Evolutionary conservation across 2,888 invertebrate genomes (phyloP), one percentile per base, ranked within the genome.

Genomic region (Cantharis nigra): DNA sequence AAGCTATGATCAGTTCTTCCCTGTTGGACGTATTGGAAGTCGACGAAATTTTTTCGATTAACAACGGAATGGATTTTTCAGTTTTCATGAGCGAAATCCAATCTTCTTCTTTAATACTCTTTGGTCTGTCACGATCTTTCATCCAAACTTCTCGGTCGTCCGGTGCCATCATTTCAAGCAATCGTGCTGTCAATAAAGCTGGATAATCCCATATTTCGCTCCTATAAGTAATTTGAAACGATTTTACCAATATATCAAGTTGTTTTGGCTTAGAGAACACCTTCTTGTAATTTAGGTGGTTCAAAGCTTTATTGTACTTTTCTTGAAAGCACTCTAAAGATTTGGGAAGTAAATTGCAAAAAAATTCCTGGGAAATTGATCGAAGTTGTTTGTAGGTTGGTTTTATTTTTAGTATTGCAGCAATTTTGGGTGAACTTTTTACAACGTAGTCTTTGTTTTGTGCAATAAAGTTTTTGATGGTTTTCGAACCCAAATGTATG

Each of bases 21-120:
- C 49, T n/a, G 49, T 49, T 49, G 13, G 11, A 49, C 5, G 49
- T 23, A 26, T 65, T 65, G 13, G 65, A 65, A 20, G 65, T 65
- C 13, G 23, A 65, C 3, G 26, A 16, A 74, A 78, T 62, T 26
- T 49, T 30, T 49, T 75, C 62, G 14, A 71, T 78, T 5, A 78
- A n/a, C 3, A 71, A 11, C 4, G 77, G 74, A 20, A 78, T 14
- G 0, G 77, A 74, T 49, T 71, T 69, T n/a, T 74, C 74, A 1
- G 33, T 62, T 26, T 63, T 64, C 62, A 63, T 70, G 3, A 33
- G 75, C 18, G 63, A 26, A 16, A 69, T 69, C 72, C 73, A 74
- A 9, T 11, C 3, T n/a, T 71, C 69, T 18, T 74, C 71, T 2
- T 20, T 10, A 28, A 72, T 71, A 9, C 26, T 23, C 3, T 28